phyloP scores from a whole-genome alignment of 2,113 vertebrate species.

The Hemibagrus wyckioides region DNA sequence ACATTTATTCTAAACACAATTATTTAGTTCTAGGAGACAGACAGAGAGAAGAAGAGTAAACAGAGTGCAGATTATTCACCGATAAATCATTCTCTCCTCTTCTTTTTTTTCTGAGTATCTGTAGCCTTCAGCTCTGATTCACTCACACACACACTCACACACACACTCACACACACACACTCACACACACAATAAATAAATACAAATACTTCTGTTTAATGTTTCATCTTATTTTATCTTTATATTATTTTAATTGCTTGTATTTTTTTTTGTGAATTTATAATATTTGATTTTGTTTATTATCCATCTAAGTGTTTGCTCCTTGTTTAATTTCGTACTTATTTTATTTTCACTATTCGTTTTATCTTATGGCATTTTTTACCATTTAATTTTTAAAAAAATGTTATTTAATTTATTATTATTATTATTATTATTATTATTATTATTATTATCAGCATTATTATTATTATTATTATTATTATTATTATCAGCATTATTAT shows the following conservation, averaged over 20 bases:
- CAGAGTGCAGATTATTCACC: background rate
- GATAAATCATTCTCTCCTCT: background rate
- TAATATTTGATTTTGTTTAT: background rate
- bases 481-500: background rate
- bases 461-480: background rate
- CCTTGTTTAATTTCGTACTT: background rate
- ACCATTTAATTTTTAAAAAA: background rate
- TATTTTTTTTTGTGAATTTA: background rate
- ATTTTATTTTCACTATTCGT: background rate
- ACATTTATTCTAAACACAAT: too few species aligned
- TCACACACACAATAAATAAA: too few species aligned
- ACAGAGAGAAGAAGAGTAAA: background rate
- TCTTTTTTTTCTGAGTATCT: background rate
- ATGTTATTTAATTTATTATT: too few species aligned
- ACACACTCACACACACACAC: too few species aligned
- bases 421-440: too few species aligned
- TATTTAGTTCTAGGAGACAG: background rate
- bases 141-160: background rate
- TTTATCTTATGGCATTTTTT: background rate
- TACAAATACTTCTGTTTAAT: too few species aligned
- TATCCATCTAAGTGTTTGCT: background rate
- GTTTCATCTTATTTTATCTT: too few species aligned
- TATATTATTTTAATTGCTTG: background rate
- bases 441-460: too few species aligned
- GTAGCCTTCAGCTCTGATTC: background rate